Conservation (phyloP, 2,113 vertebrate species). For the Clarias gariepinus region DNA sequence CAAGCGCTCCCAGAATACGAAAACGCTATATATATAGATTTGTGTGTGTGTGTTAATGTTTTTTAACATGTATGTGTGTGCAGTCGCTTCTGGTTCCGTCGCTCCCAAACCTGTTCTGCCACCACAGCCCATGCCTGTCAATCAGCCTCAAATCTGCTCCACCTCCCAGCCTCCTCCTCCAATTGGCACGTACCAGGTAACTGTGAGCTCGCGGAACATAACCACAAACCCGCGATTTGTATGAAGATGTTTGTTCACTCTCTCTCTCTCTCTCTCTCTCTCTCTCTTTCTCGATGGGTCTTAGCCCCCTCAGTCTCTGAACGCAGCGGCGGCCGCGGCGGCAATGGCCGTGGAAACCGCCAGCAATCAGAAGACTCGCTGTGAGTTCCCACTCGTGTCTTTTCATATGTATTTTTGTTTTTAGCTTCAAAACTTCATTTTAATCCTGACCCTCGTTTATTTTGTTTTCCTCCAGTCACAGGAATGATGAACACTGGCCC, state of each 20-base stretch:
- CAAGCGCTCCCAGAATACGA: background rate
- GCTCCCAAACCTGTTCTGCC: constrained; percentile 77
- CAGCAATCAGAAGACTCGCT: constrained; percentile 82
- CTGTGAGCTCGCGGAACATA: background rate
- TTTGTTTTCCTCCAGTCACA: constrained; percentile 57
- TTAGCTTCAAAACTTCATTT: background rate
- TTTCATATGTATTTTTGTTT: background rate
- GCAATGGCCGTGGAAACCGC: constrained; percentile 83
- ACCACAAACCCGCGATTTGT: background rate
- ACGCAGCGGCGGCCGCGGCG: constrained; percentile 81
- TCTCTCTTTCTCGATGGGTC: background rate
- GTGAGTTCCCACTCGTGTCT: constrained; percentile 70
- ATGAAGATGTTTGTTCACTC: background rate
- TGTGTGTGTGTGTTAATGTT: background rate
- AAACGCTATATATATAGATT: too few relatives aligned
- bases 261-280: constrained; percentile 14
- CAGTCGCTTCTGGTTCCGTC: constrained; percentile 70
- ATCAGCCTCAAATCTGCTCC: constrained; percentile 58
- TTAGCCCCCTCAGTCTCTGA: constrained; percentile 53
- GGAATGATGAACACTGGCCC: constrained; percentile 64
- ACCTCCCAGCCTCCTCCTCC: constrained; percentile 67
- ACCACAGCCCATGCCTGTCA: constrained; percentile 59
- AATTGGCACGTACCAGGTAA: constrained; percentile 69
- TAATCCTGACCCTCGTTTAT: background rate
- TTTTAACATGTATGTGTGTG: background rate